These are phyloP conservation scores for Trachemys scripta DNA, from an alignment of 2,113 vertebrate species.

Conservation along the genomic window DNA sequence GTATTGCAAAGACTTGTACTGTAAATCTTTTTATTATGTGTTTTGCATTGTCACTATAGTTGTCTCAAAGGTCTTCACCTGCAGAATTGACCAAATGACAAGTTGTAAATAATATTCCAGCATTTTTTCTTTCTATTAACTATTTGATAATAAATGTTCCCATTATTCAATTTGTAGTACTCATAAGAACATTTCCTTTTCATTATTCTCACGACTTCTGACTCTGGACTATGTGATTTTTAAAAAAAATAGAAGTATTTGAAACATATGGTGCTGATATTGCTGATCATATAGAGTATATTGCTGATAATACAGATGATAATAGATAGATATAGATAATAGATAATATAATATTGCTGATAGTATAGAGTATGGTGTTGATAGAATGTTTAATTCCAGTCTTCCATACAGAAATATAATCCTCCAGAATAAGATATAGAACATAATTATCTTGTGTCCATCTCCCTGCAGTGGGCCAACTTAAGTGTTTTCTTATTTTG, in stretches of 20 bases:
- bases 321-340: too few species aligned
- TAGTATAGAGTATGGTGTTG: fast-evolving
- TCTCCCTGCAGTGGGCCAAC: background rate
- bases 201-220: background rate
- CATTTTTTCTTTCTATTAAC: background rate
- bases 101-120: background rate
- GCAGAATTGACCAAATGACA: background rate
- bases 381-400: background rate
- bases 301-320: too few species aligned
- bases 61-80: background rate
- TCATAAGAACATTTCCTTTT: background rate
- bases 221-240: background rate
- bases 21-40: background rate
- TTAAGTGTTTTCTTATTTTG: fast-evolving
- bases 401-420: background rate
- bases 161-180: background rate
- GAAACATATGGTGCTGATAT: background rate
- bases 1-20: background rate
- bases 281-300: too few species aligned
- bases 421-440: background rate
- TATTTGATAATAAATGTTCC: background rate
- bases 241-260: background rate
- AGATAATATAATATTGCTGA: too few species aligned
- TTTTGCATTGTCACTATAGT: background rate
- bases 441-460: background rate